Percentiles rank a stretch among this genome's conserved stretches.
phyloP scores from a whole-genome alignment of 2,797 vertebrate genomes.

The Falco naumanni region DNA sequence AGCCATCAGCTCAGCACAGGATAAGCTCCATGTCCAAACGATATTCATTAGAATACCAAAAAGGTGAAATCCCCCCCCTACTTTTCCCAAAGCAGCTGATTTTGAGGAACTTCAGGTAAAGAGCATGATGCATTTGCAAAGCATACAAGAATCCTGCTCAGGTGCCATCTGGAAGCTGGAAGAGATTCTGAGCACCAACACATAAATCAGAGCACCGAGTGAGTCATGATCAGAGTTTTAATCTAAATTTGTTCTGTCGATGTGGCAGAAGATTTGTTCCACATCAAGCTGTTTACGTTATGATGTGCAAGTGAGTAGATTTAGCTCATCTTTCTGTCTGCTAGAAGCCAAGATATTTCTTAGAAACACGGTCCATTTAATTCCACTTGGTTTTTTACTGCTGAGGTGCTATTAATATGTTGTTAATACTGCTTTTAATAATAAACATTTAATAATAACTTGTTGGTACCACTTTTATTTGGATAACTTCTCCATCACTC shows the following conservation, averaged over 20 bases:
- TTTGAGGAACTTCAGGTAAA: background rate
- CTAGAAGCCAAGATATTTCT: background rate
- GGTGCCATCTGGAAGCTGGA: background rate
- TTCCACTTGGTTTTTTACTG: background rate
- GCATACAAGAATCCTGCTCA: background rate
- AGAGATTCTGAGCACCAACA: background rate
- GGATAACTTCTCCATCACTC: background rate
- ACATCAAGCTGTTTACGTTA: background rate
- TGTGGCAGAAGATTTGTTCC: background rate
- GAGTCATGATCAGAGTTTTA: background rate
- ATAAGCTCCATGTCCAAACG: background rate
- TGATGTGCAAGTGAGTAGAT: background rate
- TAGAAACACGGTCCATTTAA: background rate
- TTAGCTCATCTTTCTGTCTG: background rate
- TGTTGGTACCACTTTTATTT: background rate
- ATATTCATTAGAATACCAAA: background rate
- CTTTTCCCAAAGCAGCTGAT: background rate
- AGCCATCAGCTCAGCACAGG: background rate
- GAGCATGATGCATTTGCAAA: background rate
- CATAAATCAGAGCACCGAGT: background rate
- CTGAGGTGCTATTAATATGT: background rate
- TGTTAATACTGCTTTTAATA: background rate
- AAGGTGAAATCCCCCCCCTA: rapidly evolving
- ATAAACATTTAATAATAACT: too few species aligned
- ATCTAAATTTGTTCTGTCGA: background rate